Evolutionary conservation across 2,888 invertebrate genomes (phyloP).

Genomic region (Boloria selene): DNA sequence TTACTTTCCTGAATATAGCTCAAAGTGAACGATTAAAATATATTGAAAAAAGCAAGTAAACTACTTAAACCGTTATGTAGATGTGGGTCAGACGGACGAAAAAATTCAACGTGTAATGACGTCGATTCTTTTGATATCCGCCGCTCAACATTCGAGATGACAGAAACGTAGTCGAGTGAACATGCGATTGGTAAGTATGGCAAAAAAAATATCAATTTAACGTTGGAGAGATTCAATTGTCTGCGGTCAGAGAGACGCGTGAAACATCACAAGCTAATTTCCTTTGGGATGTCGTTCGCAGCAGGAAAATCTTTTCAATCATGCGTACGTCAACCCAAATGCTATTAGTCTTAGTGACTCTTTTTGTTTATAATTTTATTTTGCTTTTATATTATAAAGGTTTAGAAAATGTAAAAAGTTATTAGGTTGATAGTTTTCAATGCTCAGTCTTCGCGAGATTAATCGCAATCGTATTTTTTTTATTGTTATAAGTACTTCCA

Average conservation of each 20-base stretch:
- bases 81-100: slow-evolving; percentile 51
- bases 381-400: background rate
- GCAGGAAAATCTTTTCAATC: slow-evolving; percentile 60
- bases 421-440: too few species aligned
- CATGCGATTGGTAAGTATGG: slow-evolving; percentile 57
- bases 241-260: slow-evolving; percentile 56
- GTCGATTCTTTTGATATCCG: slow-evolving; percentile 38
- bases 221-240: slow-evolving; percentile 65
- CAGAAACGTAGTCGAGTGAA: slow-evolving; percentile 45
- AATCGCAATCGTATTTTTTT: background rate
- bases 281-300: slow-evolving; percentile 63
- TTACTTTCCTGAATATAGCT: slow-evolving; percentile 18
- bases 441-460: background rate
- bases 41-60: slow-evolving; percentile 38
- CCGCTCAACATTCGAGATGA: slow-evolving; percentile 19
- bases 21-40: slow-evolving; percentile 23
- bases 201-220: slow-evolving; percentile 69
- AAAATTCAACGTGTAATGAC: slow-evolving; percentile 46
- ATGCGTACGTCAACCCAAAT: slow-evolving; percentile 48
- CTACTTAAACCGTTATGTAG: slow-evolving; percentile 49
- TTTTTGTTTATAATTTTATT: slow-evolving; percentile 36
- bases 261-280: slow-evolving; percentile 73
- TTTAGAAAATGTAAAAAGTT: background rate
- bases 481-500: background rate
- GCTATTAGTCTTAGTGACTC: slow-evolving; percentile 45